phyloP scores from a whole-genome alignment of 2,888 invertebrate species.

The Malthinus flaveolus region DNA sequence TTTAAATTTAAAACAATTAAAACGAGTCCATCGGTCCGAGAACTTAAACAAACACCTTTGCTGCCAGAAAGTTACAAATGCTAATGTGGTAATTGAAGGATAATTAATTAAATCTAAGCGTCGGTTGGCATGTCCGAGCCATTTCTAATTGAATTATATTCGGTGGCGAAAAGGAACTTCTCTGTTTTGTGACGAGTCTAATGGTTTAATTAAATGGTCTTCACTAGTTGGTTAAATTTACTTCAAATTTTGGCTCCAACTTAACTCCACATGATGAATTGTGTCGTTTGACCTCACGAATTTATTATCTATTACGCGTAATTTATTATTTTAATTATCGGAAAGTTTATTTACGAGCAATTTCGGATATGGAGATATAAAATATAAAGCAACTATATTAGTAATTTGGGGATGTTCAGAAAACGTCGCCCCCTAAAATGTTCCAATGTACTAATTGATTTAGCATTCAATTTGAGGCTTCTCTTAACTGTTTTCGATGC shows the following conservation, averaged over 20 bases:
- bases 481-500: too few species aligned
- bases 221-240: constrained; percentile 32
- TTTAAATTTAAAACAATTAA: constrained; percentile 21
- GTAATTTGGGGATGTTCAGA: too few species aligned
- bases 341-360: too few species aligned
- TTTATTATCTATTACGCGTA: too few species aligned
- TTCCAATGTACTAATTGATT: too few species aligned
- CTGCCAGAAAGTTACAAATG: constrained; percentile 38
- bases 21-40: constrained; percentile 18
- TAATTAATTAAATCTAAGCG: constrained; percentile 49
- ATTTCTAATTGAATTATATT: constrained; percentile 44
- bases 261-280: too few species aligned
- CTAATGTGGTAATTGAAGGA: constrained; percentile 49
- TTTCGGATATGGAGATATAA: too few species aligned
- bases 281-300: too few species aligned
- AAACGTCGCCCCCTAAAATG: too few species aligned
- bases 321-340: too few species aligned
- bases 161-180: constrained; percentile 24
- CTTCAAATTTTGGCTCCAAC: background rate
- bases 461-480: too few species aligned
- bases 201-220: constrained; percentile 38
- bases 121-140: constrained; percentile 41
- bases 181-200: constrained; percentile 39
- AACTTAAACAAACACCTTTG: constrained; percentile 30
- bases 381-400: too few species aligned